A percentile compares a stretch with the other conserved stretches of the same genome.
These are phyloP conservation scores for Neodon shergylaensis DNA, from an alignment of 2,113 vertebrate genomes.

Conservation along the genomic window DNA sequence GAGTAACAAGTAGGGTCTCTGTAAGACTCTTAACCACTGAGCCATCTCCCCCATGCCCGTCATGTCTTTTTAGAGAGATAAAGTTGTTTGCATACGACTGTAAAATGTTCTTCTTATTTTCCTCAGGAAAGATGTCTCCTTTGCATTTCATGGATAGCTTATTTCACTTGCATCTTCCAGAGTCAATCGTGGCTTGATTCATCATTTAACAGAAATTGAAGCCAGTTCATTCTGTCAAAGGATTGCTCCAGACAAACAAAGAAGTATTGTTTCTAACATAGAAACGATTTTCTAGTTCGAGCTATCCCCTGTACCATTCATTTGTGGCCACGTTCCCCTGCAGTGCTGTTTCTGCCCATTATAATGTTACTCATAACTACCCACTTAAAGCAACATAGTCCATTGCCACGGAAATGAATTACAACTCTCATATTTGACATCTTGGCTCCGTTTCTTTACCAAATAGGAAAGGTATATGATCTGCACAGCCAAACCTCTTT, in stretches of 20 bases:
- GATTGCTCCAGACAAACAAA: slow-evolving; percentile 3
- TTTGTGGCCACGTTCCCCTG: neutral
- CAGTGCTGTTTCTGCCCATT: neutral
- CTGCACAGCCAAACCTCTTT: neutral
- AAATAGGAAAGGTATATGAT: neutral
- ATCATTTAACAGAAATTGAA: neutral
- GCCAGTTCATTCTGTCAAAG: neutral
- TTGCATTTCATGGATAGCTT: neutral
- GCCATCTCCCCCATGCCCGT: no score
- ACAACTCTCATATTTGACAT: neutral
- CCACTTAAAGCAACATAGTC: neutral
- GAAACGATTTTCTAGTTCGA: slow-evolving; percentile 7
- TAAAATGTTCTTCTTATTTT: slow-evolving; percentile 18
- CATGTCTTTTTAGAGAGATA: neutral
- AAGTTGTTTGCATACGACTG: neutral
- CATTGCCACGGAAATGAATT: slow-evolving; percentile 33
- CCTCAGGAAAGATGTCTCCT: neutral
- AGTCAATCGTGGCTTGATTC: slow-evolving; percentile 9
- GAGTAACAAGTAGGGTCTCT: neutral
- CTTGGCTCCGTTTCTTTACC: neutral
- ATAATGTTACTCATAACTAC: neutral
- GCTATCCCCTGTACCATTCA: neutral
- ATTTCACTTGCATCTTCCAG: neutral
- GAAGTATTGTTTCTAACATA: neutral
- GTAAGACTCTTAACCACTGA: neutral